A percentile compares a stretch with the other conserved stretches of the same genome.
These are phyloP conservation scores for Cyprinodon variegatus DNA, from an alignment of 2,113 vertebrate species.

Conservation along the genomic window DNA sequence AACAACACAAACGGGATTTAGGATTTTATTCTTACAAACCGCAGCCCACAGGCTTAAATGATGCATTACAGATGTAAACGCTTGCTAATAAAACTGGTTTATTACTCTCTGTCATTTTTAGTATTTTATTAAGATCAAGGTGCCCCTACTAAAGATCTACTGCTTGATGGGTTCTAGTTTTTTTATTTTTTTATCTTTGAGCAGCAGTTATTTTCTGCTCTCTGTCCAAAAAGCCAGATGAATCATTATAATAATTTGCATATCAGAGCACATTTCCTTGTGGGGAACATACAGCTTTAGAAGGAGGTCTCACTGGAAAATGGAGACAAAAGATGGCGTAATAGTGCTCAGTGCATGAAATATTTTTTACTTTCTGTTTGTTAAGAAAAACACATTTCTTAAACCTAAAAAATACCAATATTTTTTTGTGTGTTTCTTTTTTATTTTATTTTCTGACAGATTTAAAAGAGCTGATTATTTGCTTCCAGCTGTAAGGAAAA, in stretches of 20 bases:
- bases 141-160: slow-evolving; percentile 5
- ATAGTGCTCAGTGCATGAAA: neutral
- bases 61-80: neutral
- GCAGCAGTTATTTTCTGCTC: slow-evolving; percentile 7
- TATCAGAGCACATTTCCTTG: slow-evolving; percentile 35
- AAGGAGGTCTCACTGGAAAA: neutral
- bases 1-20: neutral
- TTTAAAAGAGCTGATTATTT: neutral
- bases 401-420: neutral
- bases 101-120: slow-evolving; percentile 44
- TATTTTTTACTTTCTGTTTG: neutral
- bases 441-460: neutral
- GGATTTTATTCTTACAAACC: neutral
- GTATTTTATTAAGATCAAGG: slow-evolving; percentile 42
- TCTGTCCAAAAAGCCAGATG: slow-evolving; percentile 10
- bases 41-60: neutral
- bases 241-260: slow-evolving; percentile 32
- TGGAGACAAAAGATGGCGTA: neutral
- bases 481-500: neutral
- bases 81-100: neutral
- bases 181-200: neutral
- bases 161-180: neutral
- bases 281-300: neutral
- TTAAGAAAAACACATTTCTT: neutral
- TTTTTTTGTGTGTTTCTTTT: neutral